Evolutionary conservation across 2,113 vertebrate genomes (phyloP).

Genomic region (Tiliqua scincoides): DNA sequence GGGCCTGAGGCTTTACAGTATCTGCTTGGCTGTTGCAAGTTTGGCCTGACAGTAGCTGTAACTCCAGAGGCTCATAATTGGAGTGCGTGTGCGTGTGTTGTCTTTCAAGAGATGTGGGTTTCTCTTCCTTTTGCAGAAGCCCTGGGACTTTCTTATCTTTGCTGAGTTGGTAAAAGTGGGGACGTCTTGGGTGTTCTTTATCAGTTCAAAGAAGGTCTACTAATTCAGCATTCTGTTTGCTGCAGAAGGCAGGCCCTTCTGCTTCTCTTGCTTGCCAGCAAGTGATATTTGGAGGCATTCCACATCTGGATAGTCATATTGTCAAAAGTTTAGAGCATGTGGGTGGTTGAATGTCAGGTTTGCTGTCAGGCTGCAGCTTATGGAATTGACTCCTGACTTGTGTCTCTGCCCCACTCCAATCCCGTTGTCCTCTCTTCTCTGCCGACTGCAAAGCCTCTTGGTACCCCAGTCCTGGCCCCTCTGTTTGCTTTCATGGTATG

Average conservation of each 20-base stretch:
- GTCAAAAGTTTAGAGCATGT: too few species aligned
- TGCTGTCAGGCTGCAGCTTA: fast-evolving
- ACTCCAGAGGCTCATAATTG: conserved; percentile 7
- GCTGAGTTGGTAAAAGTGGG: conserved; percentile 54
- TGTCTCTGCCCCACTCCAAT: fast-evolving
- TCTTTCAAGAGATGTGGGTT: neutral
- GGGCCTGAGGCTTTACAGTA: neutral
- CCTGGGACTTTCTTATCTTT: neutral
- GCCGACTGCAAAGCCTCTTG: too few species aligned
- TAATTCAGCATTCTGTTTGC: conserved; percentile 20
- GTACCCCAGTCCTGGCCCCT: too few species aligned
- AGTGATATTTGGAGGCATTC: too few species aligned
- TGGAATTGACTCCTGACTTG: neutral
- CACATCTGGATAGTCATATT: too few species aligned
- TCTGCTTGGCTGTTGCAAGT: conserved; percentile 19
- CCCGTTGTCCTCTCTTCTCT: too few species aligned
- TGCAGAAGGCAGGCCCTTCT: too few species aligned
- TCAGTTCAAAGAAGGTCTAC: conserved; percentile 41
- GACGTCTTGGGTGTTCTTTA: conserved; percentile 57
- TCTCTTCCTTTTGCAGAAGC: neutral
- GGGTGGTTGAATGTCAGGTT: neutral
- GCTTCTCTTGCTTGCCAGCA: too few species aligned
- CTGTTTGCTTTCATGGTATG: too few species aligned
- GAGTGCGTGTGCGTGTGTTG: neutral
- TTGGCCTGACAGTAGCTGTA: conserved; percentile 29